Conservation (phyloP, 2,888 invertebrate genomes). For the Elgonia sp. region DNA sequence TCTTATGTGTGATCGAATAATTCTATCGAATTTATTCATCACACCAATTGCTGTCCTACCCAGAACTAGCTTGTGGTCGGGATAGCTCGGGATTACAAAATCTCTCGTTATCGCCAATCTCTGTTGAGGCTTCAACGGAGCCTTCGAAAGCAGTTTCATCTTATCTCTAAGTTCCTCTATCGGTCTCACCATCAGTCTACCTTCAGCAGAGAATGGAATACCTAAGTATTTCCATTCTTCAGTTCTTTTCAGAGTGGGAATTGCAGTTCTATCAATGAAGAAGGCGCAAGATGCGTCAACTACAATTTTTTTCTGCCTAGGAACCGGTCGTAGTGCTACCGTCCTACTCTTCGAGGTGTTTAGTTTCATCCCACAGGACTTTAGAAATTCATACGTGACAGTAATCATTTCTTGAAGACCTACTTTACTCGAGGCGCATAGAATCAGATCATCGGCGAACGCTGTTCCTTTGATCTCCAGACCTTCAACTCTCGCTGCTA, state of each 20-base stretch:
- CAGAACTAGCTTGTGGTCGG: not conserved
- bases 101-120: conserved; percentile 54
- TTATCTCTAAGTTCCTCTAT: not conserved
- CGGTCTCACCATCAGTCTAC: not conserved
- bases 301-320: conserved; percentile 57
- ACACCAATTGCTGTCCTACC: not conserved
- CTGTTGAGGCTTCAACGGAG: conserved; percentile 75
- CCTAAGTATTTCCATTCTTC: conserved; percentile 61
- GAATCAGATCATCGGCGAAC: no score
- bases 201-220: conserved; percentile 32
- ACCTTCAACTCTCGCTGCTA: not conserved
- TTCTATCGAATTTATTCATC: not conserved
- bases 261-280: not conserved
- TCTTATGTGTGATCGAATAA: not conserved
- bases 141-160: conserved; percentile 54
- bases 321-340: conserved; percentile 31
- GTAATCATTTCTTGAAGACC: conserved; percentile 40
- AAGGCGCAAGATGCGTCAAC: conserved; percentile 40
- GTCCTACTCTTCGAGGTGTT: conserved; percentile 78
- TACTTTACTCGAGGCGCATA: not conserved
- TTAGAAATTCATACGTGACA: not conserved
- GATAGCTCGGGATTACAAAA: not conserved
- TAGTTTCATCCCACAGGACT: conserved; percentile 65
- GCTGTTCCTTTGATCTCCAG: not conserved
- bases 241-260: conserved; percentile 22